Percentiles rank a stretch among this genome's conserved stretches.
Conservation (phyloP, 2,797 vertebrate species). For the Meda fulgida region DNA sequence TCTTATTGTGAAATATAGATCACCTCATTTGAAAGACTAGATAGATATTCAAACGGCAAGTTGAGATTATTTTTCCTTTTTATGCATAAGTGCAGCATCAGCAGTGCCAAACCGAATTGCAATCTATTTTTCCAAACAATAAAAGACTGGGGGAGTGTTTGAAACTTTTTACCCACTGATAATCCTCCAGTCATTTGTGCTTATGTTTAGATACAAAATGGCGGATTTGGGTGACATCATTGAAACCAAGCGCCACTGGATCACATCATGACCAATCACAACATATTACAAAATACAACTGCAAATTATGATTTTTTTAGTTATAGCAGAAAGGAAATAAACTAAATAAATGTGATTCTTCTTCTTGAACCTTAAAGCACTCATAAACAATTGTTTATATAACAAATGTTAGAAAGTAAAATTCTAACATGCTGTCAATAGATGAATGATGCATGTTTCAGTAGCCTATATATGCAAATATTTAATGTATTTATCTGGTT, state of each 20-base stretch:
- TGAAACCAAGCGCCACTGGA: not conserved
- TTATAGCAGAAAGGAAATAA: not conserved
- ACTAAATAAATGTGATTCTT: too few relatives aligned
- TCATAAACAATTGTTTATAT: too few relatives aligned
- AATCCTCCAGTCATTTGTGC: not conserved
- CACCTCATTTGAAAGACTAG: not conserved
- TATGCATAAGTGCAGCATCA: too few relatives aligned
- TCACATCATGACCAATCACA: not conserved
- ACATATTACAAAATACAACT: not conserved
- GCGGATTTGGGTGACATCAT: not conserved
- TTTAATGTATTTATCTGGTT: too few relatives aligned
- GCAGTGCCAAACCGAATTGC: not conserved
- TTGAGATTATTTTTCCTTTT: not conserved
- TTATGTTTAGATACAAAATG: not conserved
- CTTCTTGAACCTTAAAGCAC: too few relatives aligned
- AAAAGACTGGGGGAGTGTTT: not conserved
- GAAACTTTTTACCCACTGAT: not conserved
- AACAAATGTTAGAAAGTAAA: too few relatives aligned
- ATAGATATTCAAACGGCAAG: not conserved
- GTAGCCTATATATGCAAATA: too few relatives aligned
- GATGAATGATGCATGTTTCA: too few relatives aligned
- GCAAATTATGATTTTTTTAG: not conserved
- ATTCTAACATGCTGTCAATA: too few relatives aligned
- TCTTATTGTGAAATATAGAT: conserved; percentile 5
- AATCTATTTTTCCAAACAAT: not conserved